Conservation (phyloP, 2,797 vertebrate species). For the Anas acuta region DNA sequence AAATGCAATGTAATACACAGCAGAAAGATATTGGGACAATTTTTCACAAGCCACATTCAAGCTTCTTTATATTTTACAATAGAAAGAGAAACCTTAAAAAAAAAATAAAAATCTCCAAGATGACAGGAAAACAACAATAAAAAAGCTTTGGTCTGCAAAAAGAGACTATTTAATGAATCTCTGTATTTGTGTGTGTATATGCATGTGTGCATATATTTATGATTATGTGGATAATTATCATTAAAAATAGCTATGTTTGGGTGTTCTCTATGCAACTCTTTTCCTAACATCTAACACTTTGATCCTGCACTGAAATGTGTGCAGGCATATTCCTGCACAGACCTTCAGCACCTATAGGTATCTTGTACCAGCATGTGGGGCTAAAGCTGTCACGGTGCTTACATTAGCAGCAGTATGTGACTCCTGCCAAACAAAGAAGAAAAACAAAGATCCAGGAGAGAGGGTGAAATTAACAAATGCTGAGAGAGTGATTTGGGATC, state of each 20-base stretch:
- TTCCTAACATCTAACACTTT: neutral
- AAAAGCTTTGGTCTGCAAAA: slow-evolving; percentile 30
- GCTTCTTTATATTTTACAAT: slow-evolving; percentile 45
- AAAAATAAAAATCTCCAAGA: neutral
- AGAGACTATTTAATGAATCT: slow-evolving; percentile 41
- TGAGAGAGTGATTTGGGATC: neutral
- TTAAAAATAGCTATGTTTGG: slow-evolving; percentile 9
- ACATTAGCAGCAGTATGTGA: neutral
- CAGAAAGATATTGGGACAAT: slow-evolving; percentile 49
- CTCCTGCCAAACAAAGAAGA: neutral
- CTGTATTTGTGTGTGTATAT: neutral
- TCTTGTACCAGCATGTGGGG: neutral
- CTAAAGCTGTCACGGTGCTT: neutral
- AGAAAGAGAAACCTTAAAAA: neutral
- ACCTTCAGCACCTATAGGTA: neutral
- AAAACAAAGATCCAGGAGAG: neutral
- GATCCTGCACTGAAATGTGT: neutral
- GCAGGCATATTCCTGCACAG: neutral
- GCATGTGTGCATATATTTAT: slow-evolving; percentile 43
- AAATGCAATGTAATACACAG: neutral
- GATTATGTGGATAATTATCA: slow-evolving; percentile 30
- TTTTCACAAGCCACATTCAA: slow-evolving; percentile 22
- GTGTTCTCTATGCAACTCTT: neutral
- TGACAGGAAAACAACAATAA: slow-evolving; percentile 10
- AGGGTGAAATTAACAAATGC: neutral